Evolutionary conservation across 1,140 invertebrate species (phyloP), one percentile per base, ranked within the genome.

Genomic region (Nasonia vitripennis): DNA sequence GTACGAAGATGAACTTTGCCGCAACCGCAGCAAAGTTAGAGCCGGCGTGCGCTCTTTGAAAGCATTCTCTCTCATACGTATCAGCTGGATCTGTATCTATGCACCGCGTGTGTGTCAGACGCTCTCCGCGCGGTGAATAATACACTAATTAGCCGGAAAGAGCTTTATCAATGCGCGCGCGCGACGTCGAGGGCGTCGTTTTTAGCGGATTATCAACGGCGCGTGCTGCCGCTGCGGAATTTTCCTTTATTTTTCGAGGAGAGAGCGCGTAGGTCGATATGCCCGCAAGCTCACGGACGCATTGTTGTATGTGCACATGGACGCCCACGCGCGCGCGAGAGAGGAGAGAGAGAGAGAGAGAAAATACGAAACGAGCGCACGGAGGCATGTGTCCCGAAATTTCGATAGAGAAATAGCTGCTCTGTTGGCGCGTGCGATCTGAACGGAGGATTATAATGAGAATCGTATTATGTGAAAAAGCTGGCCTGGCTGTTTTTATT

Each of bases 351-450:
- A 9, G n/a, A 70, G 67, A 11, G 27, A 6, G 27, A 31, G 68
- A 11, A 34, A 71, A 71, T 71, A 12, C 68, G 68, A 34, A 73
- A 73, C 70, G 34, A 31, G 70, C 27, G 70, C 70, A 10, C 10
- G 55, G 20, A 27, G 4, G n/a, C n/a, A n/a, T 79, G 51, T 62
- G 51, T 31, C 67, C 55, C 23, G 79, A 81, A 81, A 81, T 68
- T 81, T 81, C 67, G 79, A 20, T 81, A 41, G n/a, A 45, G 48
- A 81, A 70, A 68, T 45, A 81, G 62, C 17, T 81, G 62, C 31
- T 45, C 34, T 48, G 79, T 78, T 78, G 48, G 45, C 23, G 31
- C 23, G 45, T 48, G 9, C 45, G 45, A 45, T 10, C 23, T 51
- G 45, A 10, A 78, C 20, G 5, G 27, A 20, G 23, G 55, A 67